These are phyloP conservation scores for Paguma larvata DNA, from an alignment of 2,797 vertebrate species.

Conservation along the genomic window DNA sequence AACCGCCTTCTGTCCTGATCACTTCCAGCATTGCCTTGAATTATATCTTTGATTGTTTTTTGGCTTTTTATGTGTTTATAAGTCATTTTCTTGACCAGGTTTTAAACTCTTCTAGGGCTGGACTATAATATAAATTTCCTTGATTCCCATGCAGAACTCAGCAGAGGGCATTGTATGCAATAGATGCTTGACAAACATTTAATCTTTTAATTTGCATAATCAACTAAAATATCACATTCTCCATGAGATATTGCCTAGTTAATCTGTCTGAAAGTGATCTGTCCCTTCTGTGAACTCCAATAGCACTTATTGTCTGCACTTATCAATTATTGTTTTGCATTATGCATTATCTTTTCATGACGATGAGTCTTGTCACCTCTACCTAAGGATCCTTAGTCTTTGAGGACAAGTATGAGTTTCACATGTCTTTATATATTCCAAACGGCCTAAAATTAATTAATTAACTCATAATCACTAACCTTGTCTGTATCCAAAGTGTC, in stretches of 20 bases:
- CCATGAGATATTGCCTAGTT: conserved; percentile 22
- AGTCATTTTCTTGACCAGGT: conserved; percentile 65
- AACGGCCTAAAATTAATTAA: not conserved
- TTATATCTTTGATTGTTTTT: conserved; percentile 40
- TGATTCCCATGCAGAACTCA: not conserved
- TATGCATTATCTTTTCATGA: conserved; percentile 15
- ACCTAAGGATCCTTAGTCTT: not conserved
- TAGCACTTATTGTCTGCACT: not conserved
- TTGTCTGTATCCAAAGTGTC: not conserved
- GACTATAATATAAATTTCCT: conserved; percentile 42
- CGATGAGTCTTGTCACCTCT: not conserved
- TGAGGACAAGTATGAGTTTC: not conserved
- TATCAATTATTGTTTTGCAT: conserved; percentile 21
- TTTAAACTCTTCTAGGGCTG: conserved; percentile 22
- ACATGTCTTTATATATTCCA: not conserved
- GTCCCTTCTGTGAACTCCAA: conserved; percentile 69
- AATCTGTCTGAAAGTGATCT: conserved; percentile 50
- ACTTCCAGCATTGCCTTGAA: conserved; percentile 18
- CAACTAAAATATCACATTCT: conserved; percentile 54
- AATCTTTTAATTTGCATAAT: conserved; percentile 63
- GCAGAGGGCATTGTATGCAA: not conserved
- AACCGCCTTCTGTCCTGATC: conserved; percentile 27
- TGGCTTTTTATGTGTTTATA: conserved; percentile 34
- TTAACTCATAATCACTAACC: not conserved
- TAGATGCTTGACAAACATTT: conserved; percentile 52